A percentile compares a stretch with the other conserved stretches of the same genome.
phyloP scores from a whole-genome alignment of 2,113 vertebrate genomes.

The Gobio gobio region DNA sequence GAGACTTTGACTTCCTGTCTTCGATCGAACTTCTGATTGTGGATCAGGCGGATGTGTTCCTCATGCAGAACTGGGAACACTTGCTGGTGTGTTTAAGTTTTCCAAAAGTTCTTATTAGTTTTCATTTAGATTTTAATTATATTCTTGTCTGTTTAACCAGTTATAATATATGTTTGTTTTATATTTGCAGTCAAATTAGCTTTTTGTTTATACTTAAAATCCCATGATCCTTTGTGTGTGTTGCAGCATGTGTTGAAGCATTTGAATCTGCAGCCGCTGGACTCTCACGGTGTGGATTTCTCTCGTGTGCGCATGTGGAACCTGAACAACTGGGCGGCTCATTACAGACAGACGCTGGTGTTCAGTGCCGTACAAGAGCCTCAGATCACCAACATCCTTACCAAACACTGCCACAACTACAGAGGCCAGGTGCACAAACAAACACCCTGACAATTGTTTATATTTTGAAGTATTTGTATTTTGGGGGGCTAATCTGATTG shows the following conservation, averaged over 20 bases:
- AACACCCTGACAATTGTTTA: background rate
- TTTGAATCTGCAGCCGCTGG: constrained; percentile 89
- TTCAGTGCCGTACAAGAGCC: constrained; percentile 91
- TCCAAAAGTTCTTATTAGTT: background rate
- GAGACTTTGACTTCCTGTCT: constrained; percentile 95
- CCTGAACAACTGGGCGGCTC: constrained; percentile 88
- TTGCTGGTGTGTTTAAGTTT: constrained; percentile 81
- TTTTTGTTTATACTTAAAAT: too few species aligned
- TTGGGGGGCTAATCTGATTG: background rate
- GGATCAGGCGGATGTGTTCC: constrained; percentile 92
- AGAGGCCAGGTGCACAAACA: constrained; percentile 82
- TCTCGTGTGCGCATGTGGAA: constrained; percentile 93
- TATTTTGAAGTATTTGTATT: background rate
- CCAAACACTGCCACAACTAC: constrained; percentile 88
- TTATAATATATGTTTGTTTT: background rate
- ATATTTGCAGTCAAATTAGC: too few species aligned
- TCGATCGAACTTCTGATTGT: constrained; percentile 93
- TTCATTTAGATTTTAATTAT: background rate
- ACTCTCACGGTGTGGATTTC: constrained; percentile 93
- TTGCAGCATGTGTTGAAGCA: constrained; percentile 89
- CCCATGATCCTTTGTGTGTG: constrained; percentile 2
- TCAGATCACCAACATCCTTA: constrained; percentile 90
- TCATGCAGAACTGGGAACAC: constrained; percentile 99
- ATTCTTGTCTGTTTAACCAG: background rate
- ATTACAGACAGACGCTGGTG: constrained; percentile 91